Percentiles rank a stretch among this genome's conserved stretches.
phyloP scores from a whole-genome alignment of 2,113 vertebrate species.

The Xiphias gladius region DNA sequence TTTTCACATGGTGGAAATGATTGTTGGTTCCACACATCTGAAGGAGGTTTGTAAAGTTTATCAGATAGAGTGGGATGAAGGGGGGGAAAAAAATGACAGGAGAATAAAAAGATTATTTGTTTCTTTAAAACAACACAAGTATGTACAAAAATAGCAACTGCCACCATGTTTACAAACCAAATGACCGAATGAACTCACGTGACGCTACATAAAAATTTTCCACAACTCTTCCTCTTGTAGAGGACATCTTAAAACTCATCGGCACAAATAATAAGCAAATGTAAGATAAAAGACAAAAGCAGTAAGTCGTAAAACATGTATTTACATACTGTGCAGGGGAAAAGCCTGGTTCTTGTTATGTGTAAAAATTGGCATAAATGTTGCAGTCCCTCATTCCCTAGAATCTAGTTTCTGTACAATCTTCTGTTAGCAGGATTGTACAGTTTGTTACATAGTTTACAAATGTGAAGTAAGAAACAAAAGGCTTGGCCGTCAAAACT shows the following conservation, averaged over 20 bases:
- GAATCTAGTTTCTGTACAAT: constrained; percentile 76
- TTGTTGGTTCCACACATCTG: constrained; percentile 22
- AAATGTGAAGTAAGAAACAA: constrained; percentile 65
- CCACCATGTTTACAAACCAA: constrained; percentile 60
- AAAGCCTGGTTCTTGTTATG: constrained; percentile 37
- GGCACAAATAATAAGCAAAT: constrained; percentile 36
- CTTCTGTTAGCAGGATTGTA: constrained; percentile 73
- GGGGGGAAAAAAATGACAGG: constrained; percentile 21
- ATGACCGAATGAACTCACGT: constrained; percentile 26
- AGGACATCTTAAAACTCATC: constrained; percentile 27
- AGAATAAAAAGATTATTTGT: constrained; percentile 23
- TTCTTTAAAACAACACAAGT: constrained; percentile 59
- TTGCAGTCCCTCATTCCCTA: constrained; percentile 63
- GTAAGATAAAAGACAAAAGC: constrained; percentile 38
- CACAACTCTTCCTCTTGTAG: constrained; percentile 18
- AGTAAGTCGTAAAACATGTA: constrained; percentile 49
- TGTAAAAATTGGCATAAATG: constrained; percentile 71
- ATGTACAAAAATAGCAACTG: constrained; percentile 74
- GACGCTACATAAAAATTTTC: constrained; percentile 31
- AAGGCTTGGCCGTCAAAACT: constrained; percentile 68
- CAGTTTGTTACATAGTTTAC: constrained; percentile 80
- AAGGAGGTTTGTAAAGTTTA: constrained; percentile 17
- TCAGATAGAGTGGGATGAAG: neutral
- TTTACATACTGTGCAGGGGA: constrained; percentile 64
- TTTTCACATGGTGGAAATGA: constrained; percentile 27